Base-by-base conservation (phyloP, 2,113 vertebrate species). In the Lagenorhynchus albirostris region DNA sequence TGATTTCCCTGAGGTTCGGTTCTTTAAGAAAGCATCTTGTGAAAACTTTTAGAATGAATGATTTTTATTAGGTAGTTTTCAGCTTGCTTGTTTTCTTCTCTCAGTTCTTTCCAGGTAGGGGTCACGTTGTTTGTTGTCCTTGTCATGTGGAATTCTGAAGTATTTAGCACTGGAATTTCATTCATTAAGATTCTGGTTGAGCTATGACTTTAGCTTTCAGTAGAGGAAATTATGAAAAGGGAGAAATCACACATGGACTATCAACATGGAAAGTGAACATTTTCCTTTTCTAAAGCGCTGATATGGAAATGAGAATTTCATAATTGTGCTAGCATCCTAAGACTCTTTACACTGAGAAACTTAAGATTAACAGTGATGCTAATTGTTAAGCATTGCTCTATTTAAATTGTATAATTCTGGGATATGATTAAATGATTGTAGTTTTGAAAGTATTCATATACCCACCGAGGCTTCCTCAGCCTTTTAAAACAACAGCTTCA, bases 141-240 rank as follows among this genome's bases (percentile, higher is more conserved):
- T 65, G 41, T 91, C 83, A 9, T 44, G 62, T 91, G 70, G 82
- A 68, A 73, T 86, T 95, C 67, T 93, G n/a, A 89, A 79, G 77
- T 86, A 17, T 89, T 95, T 83, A 84, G 31, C 29, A 38, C 20
- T 94, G 38, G 21, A 93, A 84, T 92, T 93, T 91, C 91, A 93
- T 93, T 80, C 36, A 74, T 96, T 91, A 92, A 25, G 41, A 91
- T 95, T 95, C 63, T 38, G 41, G 73, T 74, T 62, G 44, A 89
- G 67, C 47, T 94, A 31, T 70, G 91, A 65, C 26, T 95, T 94
- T 85, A 86, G 58, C 97, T 96, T 94, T 68, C 50, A 95, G 26
- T 53, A 93, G 44, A 92, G 62, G 58, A 91, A 81, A 71, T 84
- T 83, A 85, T 8, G 71, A 60, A 91, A 81, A n/a, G 38, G 25